Base-by-base conservation (phyloP, 2,888 invertebrate species). In the Agonopterix heracliana region DNA sequence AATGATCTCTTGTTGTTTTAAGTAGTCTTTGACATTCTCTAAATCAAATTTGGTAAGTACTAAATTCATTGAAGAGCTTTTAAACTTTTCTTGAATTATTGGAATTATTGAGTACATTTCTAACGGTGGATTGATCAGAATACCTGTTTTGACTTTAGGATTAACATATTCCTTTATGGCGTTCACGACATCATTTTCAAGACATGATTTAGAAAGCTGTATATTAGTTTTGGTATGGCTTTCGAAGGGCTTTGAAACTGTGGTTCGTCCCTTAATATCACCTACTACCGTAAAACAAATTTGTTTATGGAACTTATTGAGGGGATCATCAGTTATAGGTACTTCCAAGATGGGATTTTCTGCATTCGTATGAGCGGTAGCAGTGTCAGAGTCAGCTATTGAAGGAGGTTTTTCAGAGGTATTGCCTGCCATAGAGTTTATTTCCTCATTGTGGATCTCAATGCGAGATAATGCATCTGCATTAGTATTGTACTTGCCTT, bases 51-150 rank as follows among this genome's bases (percentile, higher is more conserved):
- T 50, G 8, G 50, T 13, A 12, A 53, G 43, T 8, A 48, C 42
- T 43, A 53, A 14, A 11, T 53, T 50, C 50, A 53, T 53, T 9
- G 48, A 2, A 1, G 50, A 53, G 42, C 42, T 53, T 48, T 46
- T 47, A 36, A 52, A 52, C 1, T 40, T 36, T 2, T 45, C 26
- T 10, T 51, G 51, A 1, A 48, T 41, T 3, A 51, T 51, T 3
- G 48, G 46, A 41, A 47, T 26, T 1, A 51, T 48, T 34, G 40
- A 34, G 41, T 48, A 45, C 41, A 51, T 48, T 8, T 9, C 17
- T 34, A 48, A 9, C 1, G 17, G 11, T 11, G 44, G 44, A 12
- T 34, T 10, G 1, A 45, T 45, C 8, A 35, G 0, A 7, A 45
- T 9, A 5, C 35, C 45, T 11, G 45, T 35, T n/a, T 45, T 34